Conservation (phyloP, 2,113 vertebrate species). For the Ameiurus melas region DNA sequence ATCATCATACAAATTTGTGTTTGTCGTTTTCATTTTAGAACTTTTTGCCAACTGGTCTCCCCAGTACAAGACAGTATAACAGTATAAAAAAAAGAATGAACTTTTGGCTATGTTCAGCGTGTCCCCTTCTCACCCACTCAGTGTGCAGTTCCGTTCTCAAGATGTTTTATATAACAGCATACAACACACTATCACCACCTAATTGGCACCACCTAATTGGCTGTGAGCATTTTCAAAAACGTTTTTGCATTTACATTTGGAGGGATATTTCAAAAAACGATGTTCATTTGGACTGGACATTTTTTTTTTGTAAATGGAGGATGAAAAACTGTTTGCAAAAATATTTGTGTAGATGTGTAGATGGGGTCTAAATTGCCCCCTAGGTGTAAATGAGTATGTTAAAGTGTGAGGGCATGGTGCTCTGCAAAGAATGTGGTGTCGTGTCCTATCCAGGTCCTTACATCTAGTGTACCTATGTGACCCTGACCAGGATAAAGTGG, state of each 20-base stretch:
- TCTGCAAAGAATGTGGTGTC: not conserved
- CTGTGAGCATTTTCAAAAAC: not conserved
- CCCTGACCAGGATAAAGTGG: not conserved
- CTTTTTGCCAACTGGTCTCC: not conserved
- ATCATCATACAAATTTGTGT: not conserved
- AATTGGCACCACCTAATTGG: not conserved
- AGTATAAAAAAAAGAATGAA: not conserved
- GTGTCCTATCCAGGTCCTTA: not conserved
- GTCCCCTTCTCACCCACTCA: conserved; percentile 2
- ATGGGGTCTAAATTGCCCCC: not conserved
- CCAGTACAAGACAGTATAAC: not conserved
- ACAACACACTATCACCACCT: not conserved
- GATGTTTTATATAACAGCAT: not conserved
- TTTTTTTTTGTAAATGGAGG: not conserved
- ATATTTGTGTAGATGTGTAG: not conserved
- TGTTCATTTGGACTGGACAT: not conserved
- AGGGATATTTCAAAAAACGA: not conserved
- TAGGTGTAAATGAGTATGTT: not conserved
- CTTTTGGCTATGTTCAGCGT: not conserved
- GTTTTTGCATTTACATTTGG: not conserved
- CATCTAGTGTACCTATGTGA: not conserved
- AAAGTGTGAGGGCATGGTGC: not conserved
- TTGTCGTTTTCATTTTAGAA: not conserved
- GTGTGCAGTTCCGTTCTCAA: not conserved
- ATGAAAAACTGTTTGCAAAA: not conserved